Evolutionary conservation across 2,113 vertebrate genomes (phyloP).

Genomic region (Urocynchramus pylzowi): DNA sequence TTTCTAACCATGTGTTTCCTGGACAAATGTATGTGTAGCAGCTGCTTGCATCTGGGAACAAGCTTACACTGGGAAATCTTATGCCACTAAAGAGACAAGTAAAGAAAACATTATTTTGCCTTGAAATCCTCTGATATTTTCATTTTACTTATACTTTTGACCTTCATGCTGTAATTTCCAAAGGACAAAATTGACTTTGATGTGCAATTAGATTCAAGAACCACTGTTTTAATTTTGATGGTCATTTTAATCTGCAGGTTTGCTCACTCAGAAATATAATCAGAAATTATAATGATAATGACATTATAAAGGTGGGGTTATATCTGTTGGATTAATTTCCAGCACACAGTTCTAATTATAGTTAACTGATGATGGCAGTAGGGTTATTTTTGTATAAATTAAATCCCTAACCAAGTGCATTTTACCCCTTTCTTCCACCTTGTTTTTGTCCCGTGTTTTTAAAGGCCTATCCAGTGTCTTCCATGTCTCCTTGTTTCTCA

Average conservation of each 20-base stretch:
- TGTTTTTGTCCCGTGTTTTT: not conserved
- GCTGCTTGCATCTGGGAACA: conserved; percentile 32
- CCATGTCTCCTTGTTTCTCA: not conserved
- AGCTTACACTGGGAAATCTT: conserved; percentile 11
- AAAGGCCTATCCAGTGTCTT: not conserved
- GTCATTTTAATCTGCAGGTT: not conserved
- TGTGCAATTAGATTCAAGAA: not conserved
- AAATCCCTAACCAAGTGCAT: not conserved
- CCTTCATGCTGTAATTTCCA: not conserved
- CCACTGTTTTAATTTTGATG: not conserved
- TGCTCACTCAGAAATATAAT: too few species aligned
- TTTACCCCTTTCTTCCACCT: not conserved
- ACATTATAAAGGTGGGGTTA: not conserved
- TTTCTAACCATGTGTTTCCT: conserved; percentile 42
- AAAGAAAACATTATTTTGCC: not conserved
- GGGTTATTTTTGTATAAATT: not conserved
- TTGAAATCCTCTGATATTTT: not conserved
- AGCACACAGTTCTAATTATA: not conserved
- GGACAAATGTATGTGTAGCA: not conserved
- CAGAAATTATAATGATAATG: not conserved
- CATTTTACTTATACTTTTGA: not conserved
- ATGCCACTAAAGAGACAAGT: not conserved
- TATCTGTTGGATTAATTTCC: not conserved
- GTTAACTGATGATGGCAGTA: not conserved
- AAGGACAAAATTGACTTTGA: not conserved